phyloP scores from a whole-genome alignment of 2,888 invertebrate genomes.

The Drosophila flavopinicola region DNA sequence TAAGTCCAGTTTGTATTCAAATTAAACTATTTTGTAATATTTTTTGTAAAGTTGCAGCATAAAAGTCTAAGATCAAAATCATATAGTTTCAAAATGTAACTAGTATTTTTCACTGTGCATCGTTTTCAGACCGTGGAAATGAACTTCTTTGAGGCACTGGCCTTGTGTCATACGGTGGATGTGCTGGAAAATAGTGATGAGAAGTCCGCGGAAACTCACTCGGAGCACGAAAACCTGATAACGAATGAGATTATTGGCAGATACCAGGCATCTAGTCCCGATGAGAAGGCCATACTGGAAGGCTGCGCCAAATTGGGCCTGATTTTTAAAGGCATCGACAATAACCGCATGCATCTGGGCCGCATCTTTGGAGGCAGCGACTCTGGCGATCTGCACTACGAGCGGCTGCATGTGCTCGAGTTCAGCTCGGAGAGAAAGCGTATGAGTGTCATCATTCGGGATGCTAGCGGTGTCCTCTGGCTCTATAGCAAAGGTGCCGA shows the following conservation, averaged over 20 bases:
- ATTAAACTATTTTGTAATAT: too few relatives aligned
- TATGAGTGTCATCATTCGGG: slow-evolving; percentile 95
- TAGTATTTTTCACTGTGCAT: too few relatives aligned
- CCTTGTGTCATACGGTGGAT: slow-evolving; percentile 92
- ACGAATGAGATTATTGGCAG: slow-evolving; percentile 18
- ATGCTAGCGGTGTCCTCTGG: slow-evolving; percentile 85
- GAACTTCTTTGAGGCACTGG: slow-evolving; percentile 89
- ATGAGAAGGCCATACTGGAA: slow-evolving; percentile 96
- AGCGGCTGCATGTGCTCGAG: slow-evolving; percentile 91
- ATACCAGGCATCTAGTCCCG: slow-evolving; percentile 95
- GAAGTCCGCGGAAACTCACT: not conserved
- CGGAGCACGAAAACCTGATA: slow-evolving; percentile 29
- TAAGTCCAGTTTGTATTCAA: too few relatives aligned
- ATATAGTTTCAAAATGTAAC: too few relatives aligned
- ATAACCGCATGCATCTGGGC: slow-evolving; percentile 87
- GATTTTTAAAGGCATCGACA: slow-evolving; percentile 88
- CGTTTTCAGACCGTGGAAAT: slow-evolving; percentile 87
- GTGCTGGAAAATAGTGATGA: slow-evolving; percentile 84
- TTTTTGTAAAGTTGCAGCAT: too few relatives aligned
- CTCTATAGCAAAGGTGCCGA: slow-evolving; percentile 94
- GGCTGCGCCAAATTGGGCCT: slow-evolving; percentile 92
- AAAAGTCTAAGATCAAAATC: too few relatives aligned
- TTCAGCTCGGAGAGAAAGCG: slow-evolving; percentile 95
- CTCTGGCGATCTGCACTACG: slow-evolving; percentile 85
- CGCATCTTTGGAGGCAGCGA: slow-evolving; percentile 24